A percentile compares a stretch with the other conserved stretches of the same genome.
Conservation (phyloP, 1,140 invertebrate species). For the Polyergus mexicanus region DNA sequence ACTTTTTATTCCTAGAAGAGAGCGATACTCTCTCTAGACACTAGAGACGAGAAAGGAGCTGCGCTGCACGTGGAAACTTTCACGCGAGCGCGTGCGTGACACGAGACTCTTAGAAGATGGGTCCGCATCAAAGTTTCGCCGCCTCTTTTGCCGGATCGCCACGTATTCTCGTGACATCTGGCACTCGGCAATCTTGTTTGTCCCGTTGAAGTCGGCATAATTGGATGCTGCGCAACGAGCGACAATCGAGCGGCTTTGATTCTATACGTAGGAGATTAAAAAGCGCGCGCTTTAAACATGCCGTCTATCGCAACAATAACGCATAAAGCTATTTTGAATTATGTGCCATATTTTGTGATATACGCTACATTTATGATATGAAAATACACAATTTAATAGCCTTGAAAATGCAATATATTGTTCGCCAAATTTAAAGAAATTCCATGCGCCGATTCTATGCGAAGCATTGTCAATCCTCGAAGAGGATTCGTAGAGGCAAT, state of each 20-base stretch:
- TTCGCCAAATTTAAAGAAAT: not conserved
- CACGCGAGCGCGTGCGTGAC: conserved; percentile 73
- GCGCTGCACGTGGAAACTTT: not conserved
- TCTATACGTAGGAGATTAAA: conserved; percentile 48
- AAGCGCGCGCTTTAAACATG: conserved; percentile 43
- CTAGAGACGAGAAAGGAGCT: conserved; percentile 10
- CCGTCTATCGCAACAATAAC: conserved; percentile 3
- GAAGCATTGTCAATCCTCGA: conserved; percentile 1
- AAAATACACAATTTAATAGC: not conserved
- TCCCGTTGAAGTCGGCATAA: conserved; percentile 82
- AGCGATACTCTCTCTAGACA: conserved; percentile 43
- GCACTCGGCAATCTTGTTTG: conserved; percentile 82
- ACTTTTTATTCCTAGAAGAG: conserved; percentile 56
- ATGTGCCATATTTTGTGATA: not conserved
- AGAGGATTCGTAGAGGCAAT: conserved; percentile 62
- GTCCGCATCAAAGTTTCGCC: conserved; percentile 75
- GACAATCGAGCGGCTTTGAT: conserved; percentile 64
- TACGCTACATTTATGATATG: not conserved
- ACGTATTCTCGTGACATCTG: conserved; percentile 82
- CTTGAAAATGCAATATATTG: not conserved
- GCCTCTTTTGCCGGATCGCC: conserved; percentile 72
- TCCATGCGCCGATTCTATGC: not conserved
- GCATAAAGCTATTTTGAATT: not conserved
- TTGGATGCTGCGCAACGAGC: conserved; percentile 78
- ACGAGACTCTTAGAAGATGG: conserved; percentile 72